Evolutionary conservation across 2,888 invertebrate genomes (phyloP).

Genomic region (Melanostoma scalare): DNA sequence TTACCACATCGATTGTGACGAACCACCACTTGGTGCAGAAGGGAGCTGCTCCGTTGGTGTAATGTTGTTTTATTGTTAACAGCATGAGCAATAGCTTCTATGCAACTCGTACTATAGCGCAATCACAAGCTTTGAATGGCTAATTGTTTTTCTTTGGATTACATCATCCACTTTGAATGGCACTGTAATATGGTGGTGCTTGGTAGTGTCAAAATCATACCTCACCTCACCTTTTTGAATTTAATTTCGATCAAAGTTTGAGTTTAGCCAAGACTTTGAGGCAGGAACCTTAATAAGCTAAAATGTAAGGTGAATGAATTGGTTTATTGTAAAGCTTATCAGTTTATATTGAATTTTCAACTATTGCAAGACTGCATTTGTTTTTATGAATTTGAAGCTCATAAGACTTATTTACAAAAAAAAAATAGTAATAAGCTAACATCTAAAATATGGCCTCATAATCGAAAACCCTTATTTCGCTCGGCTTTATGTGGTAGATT

Average conservation of each 20-base stretch:
- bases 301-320: background rate
- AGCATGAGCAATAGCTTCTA: slow-evolving; percentile 46
- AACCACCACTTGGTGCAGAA: slow-evolving; percentile 23
- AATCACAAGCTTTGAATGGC: slow-evolving; percentile 59
- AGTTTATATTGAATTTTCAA: too few relatives aligned
- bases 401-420: too few relatives aligned
- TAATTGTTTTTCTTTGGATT: slow-evolving; percentile 60
- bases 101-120: slow-evolving; percentile 51
- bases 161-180: background rate
- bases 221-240: background rate
- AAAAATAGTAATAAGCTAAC: too few relatives aligned
- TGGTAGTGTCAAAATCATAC: slow-evolving; percentile 22
- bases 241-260: slow-evolving; percentile 21
- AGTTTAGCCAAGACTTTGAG: slow-evolving; percentile 8
- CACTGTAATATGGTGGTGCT: background rate
- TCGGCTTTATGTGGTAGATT: too few relatives aligned
- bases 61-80: slow-evolving; percentile 44
- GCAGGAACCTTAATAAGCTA: background rate
- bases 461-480: too few relatives aligned
- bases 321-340: background rate
- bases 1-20: slow-evolving; percentile 21
- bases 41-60: slow-evolving; percentile 34
- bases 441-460: too few relatives aligned
- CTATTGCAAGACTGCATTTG: too few relatives aligned
- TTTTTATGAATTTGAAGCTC: too few relatives aligned